Evolutionary conservation across 2,888 invertebrate genomes (phyloP).

Genomic region (Scelioninae gen. 1): DNA sequence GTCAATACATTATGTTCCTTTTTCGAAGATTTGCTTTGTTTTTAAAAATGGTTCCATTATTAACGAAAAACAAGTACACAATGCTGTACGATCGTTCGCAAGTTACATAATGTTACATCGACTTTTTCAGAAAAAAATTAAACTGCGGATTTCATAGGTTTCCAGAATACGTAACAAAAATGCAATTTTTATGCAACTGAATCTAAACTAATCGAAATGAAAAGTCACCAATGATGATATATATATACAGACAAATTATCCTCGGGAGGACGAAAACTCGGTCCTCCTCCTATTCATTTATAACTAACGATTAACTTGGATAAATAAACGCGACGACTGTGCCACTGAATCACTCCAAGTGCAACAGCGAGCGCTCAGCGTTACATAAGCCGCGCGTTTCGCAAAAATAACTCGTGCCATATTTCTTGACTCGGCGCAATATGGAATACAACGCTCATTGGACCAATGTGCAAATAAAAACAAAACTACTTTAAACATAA

Average conservation of each 20-base stretch:
- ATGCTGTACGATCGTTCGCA: conserved; percentile 1
- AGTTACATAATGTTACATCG: conserved; percentile 22
- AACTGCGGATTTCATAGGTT: conserved; percentile 17
- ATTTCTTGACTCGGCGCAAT: conserved; percentile 59
- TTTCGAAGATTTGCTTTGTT: too few species aligned
- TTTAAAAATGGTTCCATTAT: neutral
- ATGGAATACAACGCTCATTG: conserved; percentile 40
- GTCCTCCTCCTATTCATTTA: neutral
- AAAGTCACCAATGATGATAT: neutral
- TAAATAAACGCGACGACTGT: conserved; percentile 53
- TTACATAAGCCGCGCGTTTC: conserved; percentile 68
- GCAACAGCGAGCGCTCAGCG: conserved; percentile 56
- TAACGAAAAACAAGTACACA: conserved; percentile 7
- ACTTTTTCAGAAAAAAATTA: conserved; percentile 15
- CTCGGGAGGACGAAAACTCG: neutral
- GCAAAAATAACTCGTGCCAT: conserved; percentile 69
- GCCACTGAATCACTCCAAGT: conserved; percentile 68
- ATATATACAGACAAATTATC: neutral
- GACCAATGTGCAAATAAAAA: conserved; percentile 21
- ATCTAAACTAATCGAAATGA: neutral
- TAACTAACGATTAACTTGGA: conserved; percentile 46
- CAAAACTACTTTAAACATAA: neutral
- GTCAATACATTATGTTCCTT: too few species aligned
- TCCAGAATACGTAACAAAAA: conserved; percentile 16
- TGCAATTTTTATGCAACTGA: neutral